Conservation (phyloP, 1,140 invertebrate species). For the Drosophila serrata region DNA sequence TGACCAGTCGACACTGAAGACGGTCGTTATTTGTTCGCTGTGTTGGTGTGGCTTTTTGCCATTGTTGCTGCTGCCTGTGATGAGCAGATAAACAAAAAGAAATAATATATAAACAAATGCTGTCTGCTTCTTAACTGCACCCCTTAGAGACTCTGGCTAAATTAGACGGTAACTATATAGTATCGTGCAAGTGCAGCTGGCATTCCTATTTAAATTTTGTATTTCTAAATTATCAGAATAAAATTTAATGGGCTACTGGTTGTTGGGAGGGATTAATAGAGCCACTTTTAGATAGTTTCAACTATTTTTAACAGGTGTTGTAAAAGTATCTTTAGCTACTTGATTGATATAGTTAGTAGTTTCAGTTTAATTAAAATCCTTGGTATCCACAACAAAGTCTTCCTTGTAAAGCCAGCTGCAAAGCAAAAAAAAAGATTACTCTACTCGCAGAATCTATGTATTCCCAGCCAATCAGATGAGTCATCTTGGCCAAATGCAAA, state of each 20-base stretch:
- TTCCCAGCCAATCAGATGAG: slow-evolving; percentile 54
- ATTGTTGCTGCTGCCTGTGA: slow-evolving; percentile 44
- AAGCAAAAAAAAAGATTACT: slow-evolving; percentile 8
- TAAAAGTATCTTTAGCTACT: not conserved
- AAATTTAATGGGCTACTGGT: slow-evolving; percentile 12
- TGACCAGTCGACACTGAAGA: slow-evolving; percentile 79
- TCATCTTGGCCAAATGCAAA: slow-evolving; percentile 68
- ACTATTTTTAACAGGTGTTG: not conserved
- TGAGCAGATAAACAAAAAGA: slow-evolving; percentile 44
- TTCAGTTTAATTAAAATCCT: not conserved
- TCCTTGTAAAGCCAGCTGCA: no score
- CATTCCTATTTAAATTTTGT: slow-evolving; percentile 16
- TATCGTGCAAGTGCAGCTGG: slow-evolving; percentile 21
- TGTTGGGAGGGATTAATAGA: slow-evolving; percentile 8
- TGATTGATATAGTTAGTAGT: not conserved
- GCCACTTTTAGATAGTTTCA: not conserved
- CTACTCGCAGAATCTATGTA: slow-evolving; percentile 23
- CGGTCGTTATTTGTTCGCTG: slow-evolving; percentile 33
- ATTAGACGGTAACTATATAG: slow-evolving; percentile 2
- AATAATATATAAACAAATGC: slow-evolving; percentile 34
- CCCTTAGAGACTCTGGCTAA: not conserved
- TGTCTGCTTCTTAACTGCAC: slow-evolving; percentile 28
- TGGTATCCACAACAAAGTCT: not conserved
- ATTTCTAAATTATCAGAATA: slow-evolving; percentile 20
- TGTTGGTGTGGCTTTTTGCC: slow-evolving; percentile 46